Base-by-base conservation (phyloP, 2,113 vertebrate genomes). In the Arvicanthis niloticus region DNA sequence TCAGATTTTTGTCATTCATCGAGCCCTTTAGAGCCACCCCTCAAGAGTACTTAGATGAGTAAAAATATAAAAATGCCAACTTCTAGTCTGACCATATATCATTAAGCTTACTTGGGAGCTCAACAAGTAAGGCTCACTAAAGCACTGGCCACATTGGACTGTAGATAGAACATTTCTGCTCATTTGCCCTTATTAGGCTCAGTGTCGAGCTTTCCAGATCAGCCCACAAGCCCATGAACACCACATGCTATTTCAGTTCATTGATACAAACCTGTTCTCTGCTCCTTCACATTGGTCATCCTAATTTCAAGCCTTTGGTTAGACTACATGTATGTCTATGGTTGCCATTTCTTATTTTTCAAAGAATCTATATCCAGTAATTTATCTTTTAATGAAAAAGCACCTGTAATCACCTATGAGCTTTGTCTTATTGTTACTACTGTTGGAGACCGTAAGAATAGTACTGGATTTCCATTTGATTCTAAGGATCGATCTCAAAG, bases 401-500 rank as follows among this genome's bases (percentile, higher is more conserved):
- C 53, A 88, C 7, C 8, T 42, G 22, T 73, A 68, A 75, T 13
- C 31, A 53, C 29, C 12, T 3, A 88, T 21, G 42, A 92, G 6
- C 9, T 2, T 45, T 26, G 78, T 16, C 67, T 40, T 24, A 70
- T 22, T 81, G 42, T 62, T 82, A 56, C 10, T 87, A 40, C 37
- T 26, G 51, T 6, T 56, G 13, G 31, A 6, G 10, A 42, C 72
- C 31, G 34, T 5, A 60, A 85, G 42, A 78, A 22, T 7, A 89
- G 40, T 86, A 51, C 17, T 6, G 11, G 93, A 53, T 56, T 56
- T 82, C 22, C 19, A 31, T 68, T 78, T 86, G 31, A 78, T 73
- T 40, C 72, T 93, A 48, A 94, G 31, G 7, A 78, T 87, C 89
- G 15, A 12, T 42, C 34, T 73, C 81, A 91, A 87, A 91, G 81